Evolutionary conservation across 35 echinoderm and acorn worm genomes (phyloP), one percentile per base, ranked within the genome.

Genomic region (Lytechinus variegatus): DNA sequence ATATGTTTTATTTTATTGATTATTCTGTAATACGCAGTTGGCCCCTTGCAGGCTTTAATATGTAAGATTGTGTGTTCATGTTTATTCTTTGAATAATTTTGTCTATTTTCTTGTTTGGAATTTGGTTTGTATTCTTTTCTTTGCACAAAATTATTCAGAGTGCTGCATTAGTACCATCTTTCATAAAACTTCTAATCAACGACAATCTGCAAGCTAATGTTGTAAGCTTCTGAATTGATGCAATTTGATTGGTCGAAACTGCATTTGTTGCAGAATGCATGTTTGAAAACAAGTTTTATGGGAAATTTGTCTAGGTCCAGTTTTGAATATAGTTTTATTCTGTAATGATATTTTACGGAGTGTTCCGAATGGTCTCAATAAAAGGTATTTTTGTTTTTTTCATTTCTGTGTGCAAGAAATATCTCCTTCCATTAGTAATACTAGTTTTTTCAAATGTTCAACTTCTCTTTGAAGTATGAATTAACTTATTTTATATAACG

Each of bases 131-230:
- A 79, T 79, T 79, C 19, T 79, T 79, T 79, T 79, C 66, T 79
- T 79, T 79, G 66, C 66, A 79, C 66, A 79, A 79, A 44, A 79
- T 79, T 79, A 79, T 79, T 79, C 16, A 79, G 66, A 79, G 66
- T 79, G 21, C 21, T 79, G 66, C 19, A 24, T 24, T 4, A 24
- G 66, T 44, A 44, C 33, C 33, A 44, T 44, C 33, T 44, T 44
- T 44, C 33, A 44, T 44, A 44, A 44, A 44, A 44, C 33, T 44
- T 44, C 33, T 44, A 44, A 44, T 44, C 33, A 44, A 44, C 33
- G 33, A 44, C 33, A 44, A 44, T 2, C 2, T 44, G 2, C 33
- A 44, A 44, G 33, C 33, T 44, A 44, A 44, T 44, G 33, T 44
- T 44, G 33, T 44, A 44, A 44, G 33, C 33, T 44, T 44, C 33